Evolutionary conservation across 2,888 invertebrate species (phyloP).

Genomic region (Drosophila multiciliata): DNA sequence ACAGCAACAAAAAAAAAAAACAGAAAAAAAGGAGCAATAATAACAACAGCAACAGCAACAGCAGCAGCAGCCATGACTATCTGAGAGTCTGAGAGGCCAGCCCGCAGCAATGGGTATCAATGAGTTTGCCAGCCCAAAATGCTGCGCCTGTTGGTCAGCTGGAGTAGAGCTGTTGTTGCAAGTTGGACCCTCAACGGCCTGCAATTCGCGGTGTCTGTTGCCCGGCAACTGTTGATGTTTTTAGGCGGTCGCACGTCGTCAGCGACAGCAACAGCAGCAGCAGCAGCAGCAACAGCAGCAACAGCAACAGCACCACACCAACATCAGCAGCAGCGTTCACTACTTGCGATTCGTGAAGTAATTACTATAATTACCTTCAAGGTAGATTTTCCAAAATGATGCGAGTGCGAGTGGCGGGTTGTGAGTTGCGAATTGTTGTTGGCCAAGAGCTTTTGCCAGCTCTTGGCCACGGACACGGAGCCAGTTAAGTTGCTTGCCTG

Average conservation of each 20-base stretch:
- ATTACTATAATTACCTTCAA: constrained; percentile 84
- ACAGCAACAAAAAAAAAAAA: constrained; percentile 26
- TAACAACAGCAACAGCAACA: constrained; percentile 14
- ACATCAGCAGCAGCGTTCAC: constrained; percentile 69
- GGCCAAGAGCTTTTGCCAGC: constrained; percentile 14
- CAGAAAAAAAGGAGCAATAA: constrained; percentile 19
- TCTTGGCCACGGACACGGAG: constrained; percentile 41
- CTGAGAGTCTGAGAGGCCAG: constrained; percentile 41
- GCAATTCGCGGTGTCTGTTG: constrained; percentile 58
- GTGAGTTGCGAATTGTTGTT: constrained; percentile 12
- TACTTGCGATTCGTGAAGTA: constrained; percentile 84
- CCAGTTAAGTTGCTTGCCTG: constrained; percentile 38
- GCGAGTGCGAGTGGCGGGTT: constrained; percentile 67
- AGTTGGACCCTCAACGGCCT: constrained; percentile 35
- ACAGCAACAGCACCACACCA: constrained; percentile 40
- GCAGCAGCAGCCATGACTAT: constrained; percentile 61
- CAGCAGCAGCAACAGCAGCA: constrained; percentile 27
- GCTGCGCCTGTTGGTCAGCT: constrained; percentile 67
- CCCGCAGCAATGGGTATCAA: constrained; percentile 74
- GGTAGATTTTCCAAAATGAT: constrained; percentile 84
- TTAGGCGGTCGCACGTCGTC: constrained; percentile 82
- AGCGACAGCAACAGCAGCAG: constrained; percentile 57
- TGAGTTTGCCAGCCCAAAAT: constrained; percentile 68
- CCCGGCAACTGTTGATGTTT: constrained; percentile 82
- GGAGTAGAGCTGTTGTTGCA: constrained; percentile 19